Evolutionary conservation across 2,797 vertebrate species (phyloP).

Genomic region (Darevskia mixta): DNA sequence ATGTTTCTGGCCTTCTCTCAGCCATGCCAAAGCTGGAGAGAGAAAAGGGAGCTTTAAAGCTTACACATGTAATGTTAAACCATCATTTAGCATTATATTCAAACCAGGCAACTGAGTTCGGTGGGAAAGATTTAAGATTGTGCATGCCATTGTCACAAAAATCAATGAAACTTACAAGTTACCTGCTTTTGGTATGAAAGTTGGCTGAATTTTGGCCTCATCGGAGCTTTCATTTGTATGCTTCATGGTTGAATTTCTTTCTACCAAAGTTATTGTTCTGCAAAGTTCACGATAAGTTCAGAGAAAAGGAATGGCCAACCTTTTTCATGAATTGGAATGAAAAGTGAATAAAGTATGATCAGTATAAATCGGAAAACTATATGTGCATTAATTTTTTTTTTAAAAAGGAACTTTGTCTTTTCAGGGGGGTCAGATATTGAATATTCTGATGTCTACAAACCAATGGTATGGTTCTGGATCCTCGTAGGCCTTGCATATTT

Average conservation of each 20-base stretch:
- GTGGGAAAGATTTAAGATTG: background rate
- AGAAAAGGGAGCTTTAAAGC: background rate
- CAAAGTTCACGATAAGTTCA: slow-evolving; percentile 24
- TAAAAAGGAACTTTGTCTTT: slow-evolving; percentile 22
- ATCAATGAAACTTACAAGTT: background rate
- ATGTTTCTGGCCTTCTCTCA: background rate
- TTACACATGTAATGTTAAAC: background rate
- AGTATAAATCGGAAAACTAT: background rate
- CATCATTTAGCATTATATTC: background rate
- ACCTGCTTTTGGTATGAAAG: no score
- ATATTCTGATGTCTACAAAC: slow-evolving; percentile 95
- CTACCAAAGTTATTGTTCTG: background rate
- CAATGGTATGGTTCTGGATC: slow-evolving; percentile 98
- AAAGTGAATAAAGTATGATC: background rate
- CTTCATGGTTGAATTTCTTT: background rate
- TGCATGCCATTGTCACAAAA: background rate
- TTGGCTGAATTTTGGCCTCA: background rate
- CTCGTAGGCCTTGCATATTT: slow-evolving; percentile 97
- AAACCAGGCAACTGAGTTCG: background rate
- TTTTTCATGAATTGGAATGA: background rate
- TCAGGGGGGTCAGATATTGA: slow-evolving; percentile 90
- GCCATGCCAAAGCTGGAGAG: background rate
- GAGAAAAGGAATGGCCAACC: background rate
- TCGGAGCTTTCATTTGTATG: accelerated
- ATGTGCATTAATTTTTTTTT: background rate